Base-by-base conservation (phyloP, 2,888 invertebrate genomes). In the Chrysolina oricalcia region DNA sequence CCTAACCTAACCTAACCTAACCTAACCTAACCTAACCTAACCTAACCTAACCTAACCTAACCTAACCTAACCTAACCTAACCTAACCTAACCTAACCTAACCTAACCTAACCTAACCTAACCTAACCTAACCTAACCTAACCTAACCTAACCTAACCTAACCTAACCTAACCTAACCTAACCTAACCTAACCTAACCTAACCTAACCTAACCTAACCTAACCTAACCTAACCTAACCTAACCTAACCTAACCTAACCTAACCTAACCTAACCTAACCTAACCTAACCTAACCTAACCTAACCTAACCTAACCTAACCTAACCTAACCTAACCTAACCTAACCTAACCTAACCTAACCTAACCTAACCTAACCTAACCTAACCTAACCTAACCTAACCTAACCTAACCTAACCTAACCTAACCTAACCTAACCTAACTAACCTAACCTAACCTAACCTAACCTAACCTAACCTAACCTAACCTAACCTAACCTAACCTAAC, bases 171-270 rank as follows among this genome's bases (percentile, higher is more conserved):
- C 72, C 72, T 72, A 77, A 72, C 75, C 68, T 63, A 76, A 56
- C 72, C 72, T 65, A 74, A 71, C 77, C 27, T 76, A 76, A 73
- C 72, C 64, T 46, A 75, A 72, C 79, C 73, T 71, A 75, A 74
- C 80, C 77, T 68, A 73, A 77, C 75, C 77, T 78, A 78, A 64
- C 72, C 79, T 74, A 76, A 78, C 79, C 79, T 76, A 79, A 78
- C 79, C 76, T 76, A 76, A 77, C 77, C 79, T 75, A 75, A 77
- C 78, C 70, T 73, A 75, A 72, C 79, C 77, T 73, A 78, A 77
- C 77, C 74, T 70, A 77, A 72, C 78, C 78, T 69, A 72, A 79
- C 73, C 75, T 78, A 71, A 75, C 79, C 75, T 75, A 78, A 70
- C 79, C 77, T 73, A 72, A 77, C 77, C 77, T 76, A 77, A 77